Percentiles rank a stretch among this genome's conserved stretches.
phyloP scores from a whole-genome alignment of 1,140 invertebrate species.

The Galendromus occidentalis region DNA sequence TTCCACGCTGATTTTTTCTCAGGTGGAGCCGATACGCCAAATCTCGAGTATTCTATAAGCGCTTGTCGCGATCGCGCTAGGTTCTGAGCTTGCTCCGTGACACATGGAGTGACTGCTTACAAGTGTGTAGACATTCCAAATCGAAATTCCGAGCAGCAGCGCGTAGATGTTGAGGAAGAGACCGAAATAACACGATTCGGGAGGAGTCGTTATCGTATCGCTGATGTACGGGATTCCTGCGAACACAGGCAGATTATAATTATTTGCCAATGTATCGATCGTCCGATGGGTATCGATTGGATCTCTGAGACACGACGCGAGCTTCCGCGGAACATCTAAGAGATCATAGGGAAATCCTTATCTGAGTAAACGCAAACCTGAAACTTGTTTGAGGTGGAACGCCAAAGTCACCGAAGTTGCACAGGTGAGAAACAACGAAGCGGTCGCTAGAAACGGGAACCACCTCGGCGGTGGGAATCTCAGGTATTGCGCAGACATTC shows the following conservation, averaged over 20 bases:
- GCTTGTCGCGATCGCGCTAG: not conserved
- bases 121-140: not conserved
- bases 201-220: not conserved
- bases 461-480: no score
- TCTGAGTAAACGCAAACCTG: no score
- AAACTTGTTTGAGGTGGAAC: no score
- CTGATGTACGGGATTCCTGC: slow-evolving; percentile 5
- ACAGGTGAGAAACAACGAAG: no score
- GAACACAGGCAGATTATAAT: not conserved
- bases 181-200: not conserved
- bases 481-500: no score
- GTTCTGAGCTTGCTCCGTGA: not conserved
- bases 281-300: no score
- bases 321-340: no score
- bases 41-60: not conserved
- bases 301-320: no score
- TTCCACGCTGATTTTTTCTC: not conserved
- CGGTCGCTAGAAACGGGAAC: no score
- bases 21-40: not conserved
- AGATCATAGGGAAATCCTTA: no score
- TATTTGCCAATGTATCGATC: no score
- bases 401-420: no score
- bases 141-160: not conserved
- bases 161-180: not conserved
- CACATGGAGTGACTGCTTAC: not conserved